Percentiles rank a stretch among this genome's conserved stretches.
These are phyloP conservation scores for Hypanus sabinus DNA, from an alignment of 2,113 vertebrate genomes.

Conservation along the genomic window DNA sequence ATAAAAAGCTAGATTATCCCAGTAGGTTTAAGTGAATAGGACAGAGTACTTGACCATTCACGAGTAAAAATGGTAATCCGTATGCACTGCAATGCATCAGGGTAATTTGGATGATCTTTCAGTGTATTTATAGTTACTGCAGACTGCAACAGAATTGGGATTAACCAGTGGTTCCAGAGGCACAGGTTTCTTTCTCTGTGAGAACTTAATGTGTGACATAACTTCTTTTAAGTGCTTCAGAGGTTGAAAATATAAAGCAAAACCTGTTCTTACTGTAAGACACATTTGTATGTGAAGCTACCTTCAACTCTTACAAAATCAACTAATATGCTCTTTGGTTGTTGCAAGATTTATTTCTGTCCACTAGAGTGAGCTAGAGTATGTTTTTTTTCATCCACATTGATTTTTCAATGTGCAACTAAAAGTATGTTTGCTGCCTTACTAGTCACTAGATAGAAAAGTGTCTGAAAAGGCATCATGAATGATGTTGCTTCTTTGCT, in stretches of 20 bases:
- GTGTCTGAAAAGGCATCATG: neutral
- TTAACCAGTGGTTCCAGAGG: neutral
- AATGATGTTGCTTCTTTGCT: neutral
- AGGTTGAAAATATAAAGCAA: neutral
- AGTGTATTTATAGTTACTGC: neutral
- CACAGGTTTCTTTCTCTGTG: neutral
- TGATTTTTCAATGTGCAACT: neutral
- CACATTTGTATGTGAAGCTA: neutral
- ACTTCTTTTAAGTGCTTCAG: neutral
- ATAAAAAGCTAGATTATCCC: neutral
- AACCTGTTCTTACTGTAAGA: neutral
- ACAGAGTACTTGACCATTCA: neutral
- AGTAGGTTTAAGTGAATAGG: neutral
- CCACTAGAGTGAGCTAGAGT: constrained; percentile 8
- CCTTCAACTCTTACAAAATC: neutral
- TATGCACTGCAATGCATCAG: neutral
- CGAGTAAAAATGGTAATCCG: neutral
- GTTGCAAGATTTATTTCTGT: neutral
- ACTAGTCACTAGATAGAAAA: neutral
- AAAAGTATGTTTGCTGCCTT: neutral
- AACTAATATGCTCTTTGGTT: neutral
- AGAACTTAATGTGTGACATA: neutral
- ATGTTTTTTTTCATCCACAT: neutral
- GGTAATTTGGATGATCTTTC: neutral
- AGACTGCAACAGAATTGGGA: neutral